Evolutionary conservation across 2,888 invertebrate species (phyloP), one percentile per base, ranked within the genome.

Genomic region (Petrophora chlorosata): DNA sequence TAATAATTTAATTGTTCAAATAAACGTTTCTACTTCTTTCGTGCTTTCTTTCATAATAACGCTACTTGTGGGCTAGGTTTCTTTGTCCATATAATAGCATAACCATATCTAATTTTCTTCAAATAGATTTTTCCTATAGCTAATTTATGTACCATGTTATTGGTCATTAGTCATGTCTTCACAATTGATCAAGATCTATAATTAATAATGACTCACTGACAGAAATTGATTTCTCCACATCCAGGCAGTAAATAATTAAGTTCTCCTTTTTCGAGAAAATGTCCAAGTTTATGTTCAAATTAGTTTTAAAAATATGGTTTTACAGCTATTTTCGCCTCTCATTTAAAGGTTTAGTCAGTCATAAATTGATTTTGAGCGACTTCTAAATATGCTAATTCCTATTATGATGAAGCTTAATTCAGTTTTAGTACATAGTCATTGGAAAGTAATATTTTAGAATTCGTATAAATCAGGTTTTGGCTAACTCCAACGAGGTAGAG

Each of bases 311-410:
- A n/a, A n/a, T 16, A 33, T 19, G 3, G 25, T 26, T 36, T 23
- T 28, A 28, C 34, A 7, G 25, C 41, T 26, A 41, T 30, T 26
- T 42, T 42, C 39, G 32, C 19, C 26, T 13, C 16, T 35, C 19
- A 12, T 40, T 15, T 23, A 22, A 8, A n/a, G 19, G 15, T 34
- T 33, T 12, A 46, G 7, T n/a, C 8, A 13, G 17, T 36, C 41
- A 41, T 47, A 41, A 41, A 35, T 41, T 16, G n/a, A 25, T 28
- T 22, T 29, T 29, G 33, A 19, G 25, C 13, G 13, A 25, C 19
- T 45, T 38, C 38, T 16, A 25, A 38, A 38, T 38, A 32, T 10
- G 32, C 17, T n/a, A 17, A 13, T 14, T 38, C 38, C 29, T 10
- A 25, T 38, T 38, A 10, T 19, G 8, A 7, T 14, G 9, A 22